Percentiles rank a stretch among this genome's conserved stretches.
Evolutionary conservation across 2,113 vertebrate species (phyloP).

Genomic region (Neolamprologus cancellatus): DNA sequence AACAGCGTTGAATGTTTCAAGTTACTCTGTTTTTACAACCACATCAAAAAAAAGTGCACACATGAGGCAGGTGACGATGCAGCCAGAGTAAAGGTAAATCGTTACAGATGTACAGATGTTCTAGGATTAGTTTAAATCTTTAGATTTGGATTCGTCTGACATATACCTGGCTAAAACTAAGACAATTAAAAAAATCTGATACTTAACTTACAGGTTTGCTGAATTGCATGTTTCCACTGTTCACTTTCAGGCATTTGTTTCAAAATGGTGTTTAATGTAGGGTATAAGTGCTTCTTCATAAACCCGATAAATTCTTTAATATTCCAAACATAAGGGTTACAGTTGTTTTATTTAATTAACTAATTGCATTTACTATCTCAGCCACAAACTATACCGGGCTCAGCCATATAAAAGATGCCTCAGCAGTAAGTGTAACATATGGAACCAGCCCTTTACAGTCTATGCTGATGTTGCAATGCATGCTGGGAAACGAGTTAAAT

Average conservation of each 20-base stretch:
- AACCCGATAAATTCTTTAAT: background rate
- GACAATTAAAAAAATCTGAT: background rate
- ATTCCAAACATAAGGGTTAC: background rate
- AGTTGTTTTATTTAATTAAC: background rate
- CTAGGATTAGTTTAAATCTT: background rate
- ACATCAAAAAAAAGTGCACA: background rate
- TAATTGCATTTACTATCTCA: background rate
- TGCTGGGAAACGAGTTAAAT: slow-evolving; percentile 42
- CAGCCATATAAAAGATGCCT: background rate
- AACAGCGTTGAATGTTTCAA: slow-evolving; percentile 16
- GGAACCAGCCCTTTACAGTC: background rate
- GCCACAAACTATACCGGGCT: background rate
- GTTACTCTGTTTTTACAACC: background rate
- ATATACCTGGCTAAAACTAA: background rate
- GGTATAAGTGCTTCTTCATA: background rate
- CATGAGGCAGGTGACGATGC: background rate
- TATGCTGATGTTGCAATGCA: slow-evolving; percentile 26
- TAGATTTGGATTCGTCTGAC: background rate
- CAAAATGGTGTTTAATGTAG: background rate
- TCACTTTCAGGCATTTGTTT: background rate
- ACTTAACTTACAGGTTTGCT: background rate
- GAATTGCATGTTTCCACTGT: background rate
- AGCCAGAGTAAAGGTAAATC: background rate
- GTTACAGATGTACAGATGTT: background rate
- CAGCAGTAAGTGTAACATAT: background rate